Percentiles rank a stretch among this genome's conserved stretches.
Evolutionary conservation across 2,113 vertebrate species (phyloP).

Genomic region (Cyanocitta stelleri): DNA sequence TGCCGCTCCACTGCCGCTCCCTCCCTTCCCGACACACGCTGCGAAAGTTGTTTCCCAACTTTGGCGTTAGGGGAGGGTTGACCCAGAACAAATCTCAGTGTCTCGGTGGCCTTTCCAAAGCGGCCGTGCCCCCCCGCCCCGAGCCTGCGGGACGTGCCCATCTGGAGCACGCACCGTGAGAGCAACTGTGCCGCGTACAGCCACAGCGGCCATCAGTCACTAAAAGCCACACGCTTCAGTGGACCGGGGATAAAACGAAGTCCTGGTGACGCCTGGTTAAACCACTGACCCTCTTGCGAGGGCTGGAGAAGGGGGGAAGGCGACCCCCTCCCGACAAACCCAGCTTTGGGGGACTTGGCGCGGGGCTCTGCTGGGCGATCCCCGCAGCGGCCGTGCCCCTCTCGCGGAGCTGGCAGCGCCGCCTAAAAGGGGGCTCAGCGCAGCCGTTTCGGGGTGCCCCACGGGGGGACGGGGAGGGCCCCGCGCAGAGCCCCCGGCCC

Average conservation of each 20-base stretch:
- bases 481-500: neutral
- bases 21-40: neutral
- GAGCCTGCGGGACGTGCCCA: constrained; percentile 47
- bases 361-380: neutral
- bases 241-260: constrained; percentile 40
- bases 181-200: constrained; percentile 17
- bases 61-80: constrained; percentile 16
- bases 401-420: neutral
- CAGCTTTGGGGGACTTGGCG: neutral
- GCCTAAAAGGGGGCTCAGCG: neutral
- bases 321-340: neutral
- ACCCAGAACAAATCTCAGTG: constrained; percentile 44
- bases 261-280: constrained; percentile 55
- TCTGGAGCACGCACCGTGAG: constrained; percentile 46
- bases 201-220: constrained; percentile 42
- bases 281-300: constrained; percentile 32
- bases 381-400: neutral
- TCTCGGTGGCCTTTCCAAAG: constrained; percentile 29
- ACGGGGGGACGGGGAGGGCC: fast-evolving
- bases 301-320: neutral
- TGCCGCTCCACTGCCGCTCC: neutral
- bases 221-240: constrained; percentile 42
- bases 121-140: neutral
- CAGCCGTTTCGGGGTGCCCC: neutral
- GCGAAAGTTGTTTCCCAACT: constrained; percentile 24